Evolutionary conservation across 2,113 vertebrate genomes (phyloP).

Genomic region (Epinephelus cyanopodus): DNA sequence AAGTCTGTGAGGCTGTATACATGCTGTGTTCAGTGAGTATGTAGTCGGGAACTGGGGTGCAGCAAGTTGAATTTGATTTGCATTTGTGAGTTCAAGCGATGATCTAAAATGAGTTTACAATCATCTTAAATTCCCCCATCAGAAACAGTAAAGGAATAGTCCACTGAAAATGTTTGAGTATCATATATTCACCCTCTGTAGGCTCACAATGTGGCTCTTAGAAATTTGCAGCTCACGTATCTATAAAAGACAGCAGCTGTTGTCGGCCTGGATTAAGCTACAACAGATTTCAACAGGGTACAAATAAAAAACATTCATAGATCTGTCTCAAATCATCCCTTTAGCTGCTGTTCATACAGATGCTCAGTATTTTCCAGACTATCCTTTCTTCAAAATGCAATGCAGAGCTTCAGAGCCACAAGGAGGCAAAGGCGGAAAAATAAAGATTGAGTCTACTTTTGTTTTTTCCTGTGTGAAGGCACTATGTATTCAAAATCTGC

Average conservation of each 20-base stretch:
- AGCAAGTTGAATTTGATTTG: neutral
- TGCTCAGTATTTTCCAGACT: neutral
- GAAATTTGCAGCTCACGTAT: neutral
- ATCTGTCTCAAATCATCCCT: neutral
- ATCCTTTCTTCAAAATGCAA: slow-evolving; percentile 2
- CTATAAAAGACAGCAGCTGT: neutral
- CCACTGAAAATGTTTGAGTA: neutral
- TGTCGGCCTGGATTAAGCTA: neutral
- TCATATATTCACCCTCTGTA: neutral
- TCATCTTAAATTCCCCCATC: neutral
- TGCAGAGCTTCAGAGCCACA: neutral
- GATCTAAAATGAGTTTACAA: neutral
- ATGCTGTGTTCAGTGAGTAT: neutral
- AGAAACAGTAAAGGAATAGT: neutral
- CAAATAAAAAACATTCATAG: neutral
- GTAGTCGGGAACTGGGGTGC: neutral
- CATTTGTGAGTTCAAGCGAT: neutral
- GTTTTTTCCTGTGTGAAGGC: neutral
- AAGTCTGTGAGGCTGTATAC: slow-evolving; percentile 67
- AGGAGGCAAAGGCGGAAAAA: neutral
- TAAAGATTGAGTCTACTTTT: neutral
- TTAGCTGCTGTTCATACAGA: neutral
- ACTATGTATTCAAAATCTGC: neutral
- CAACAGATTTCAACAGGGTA: neutral
- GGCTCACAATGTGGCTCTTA: neutral